Conservation (phyloP, 2,888 invertebrate species). For the Metacarcinus magister region DNA sequence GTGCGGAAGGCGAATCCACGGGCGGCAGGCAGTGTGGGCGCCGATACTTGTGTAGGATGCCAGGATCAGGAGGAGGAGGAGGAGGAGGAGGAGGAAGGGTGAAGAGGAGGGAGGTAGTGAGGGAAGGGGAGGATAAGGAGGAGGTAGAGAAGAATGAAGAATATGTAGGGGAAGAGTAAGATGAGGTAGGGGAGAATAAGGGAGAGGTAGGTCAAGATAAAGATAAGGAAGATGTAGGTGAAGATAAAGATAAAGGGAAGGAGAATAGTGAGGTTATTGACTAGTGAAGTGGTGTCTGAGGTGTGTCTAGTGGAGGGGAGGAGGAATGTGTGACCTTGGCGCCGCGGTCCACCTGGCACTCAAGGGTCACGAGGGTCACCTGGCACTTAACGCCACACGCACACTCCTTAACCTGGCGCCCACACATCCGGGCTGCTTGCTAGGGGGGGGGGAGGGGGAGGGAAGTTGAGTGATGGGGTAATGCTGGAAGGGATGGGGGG, state of each 20-base stretch:
- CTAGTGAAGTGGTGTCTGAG: neutral
- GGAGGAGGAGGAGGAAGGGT: neutral
- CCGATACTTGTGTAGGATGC: neutral
- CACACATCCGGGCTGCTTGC: neutral
- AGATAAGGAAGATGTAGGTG: neutral
- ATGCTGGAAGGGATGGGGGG: neutral
- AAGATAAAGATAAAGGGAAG: neutral
- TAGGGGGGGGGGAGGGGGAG: neutral
- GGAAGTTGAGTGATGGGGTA: neutral
- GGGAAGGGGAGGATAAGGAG: neutral
- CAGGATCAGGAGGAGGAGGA: neutral
- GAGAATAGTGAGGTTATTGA: neutral
- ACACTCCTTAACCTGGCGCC: neutral
- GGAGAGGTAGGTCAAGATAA: neutral
- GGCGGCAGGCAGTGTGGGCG: neutral
- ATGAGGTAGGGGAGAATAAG: neutral
- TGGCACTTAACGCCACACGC: neutral
- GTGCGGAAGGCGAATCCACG: neutral
- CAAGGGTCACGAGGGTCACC: neutral
- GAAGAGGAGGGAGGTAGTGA: neutral
- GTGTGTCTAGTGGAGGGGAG: neutral
- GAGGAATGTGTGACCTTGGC: neutral
- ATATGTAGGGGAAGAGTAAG: neutral
- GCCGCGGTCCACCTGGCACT: conserved; percentile 1
- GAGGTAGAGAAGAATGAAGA: no score